Conservation (phyloP, 2,888 invertebrate species). For the Eristalis arbustorum region DNA sequence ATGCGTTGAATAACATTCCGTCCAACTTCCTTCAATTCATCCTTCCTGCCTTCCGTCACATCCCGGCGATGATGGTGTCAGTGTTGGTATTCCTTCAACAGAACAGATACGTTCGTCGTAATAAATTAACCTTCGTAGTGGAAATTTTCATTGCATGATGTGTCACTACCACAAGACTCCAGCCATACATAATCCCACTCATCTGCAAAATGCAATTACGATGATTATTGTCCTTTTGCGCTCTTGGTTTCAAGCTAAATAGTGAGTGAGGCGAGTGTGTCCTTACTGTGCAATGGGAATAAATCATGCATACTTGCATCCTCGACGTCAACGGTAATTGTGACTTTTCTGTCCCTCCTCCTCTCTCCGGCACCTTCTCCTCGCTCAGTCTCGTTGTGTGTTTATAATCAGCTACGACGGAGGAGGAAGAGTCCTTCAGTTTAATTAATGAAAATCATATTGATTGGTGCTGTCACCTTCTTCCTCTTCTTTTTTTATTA, state of each 20-base stretch:
- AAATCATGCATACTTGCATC: conserved; percentile 32
- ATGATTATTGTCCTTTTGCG: conserved; percentile 57
- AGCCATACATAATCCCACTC: conserved; percentile 50
- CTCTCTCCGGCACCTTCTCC: neutral
- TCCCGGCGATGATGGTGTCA: neutral
- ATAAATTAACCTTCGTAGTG: conserved; percentile 47
- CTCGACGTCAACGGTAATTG: conserved; percentile 11
- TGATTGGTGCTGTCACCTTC: conserved; percentile 30
- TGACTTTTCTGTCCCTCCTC: conserved; percentile 12
- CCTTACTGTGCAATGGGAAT: conserved; percentile 24
- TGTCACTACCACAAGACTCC: conserved; percentile 54
- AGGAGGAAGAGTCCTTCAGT: conserved; percentile 33
- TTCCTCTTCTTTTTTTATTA: neutral
- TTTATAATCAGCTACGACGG: conserved; percentile 20
- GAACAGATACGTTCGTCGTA: conserved; percentile 34
- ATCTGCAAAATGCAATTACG: conserved; percentile 67
- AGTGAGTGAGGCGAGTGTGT: conserved; percentile 11
- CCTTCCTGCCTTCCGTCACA: neutral
- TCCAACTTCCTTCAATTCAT: conserved; percentile 1
- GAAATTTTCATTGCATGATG: conserved; percentile 51
- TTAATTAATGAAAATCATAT: conserved; percentile 46
- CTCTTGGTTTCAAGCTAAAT: conserved; percentile 14
- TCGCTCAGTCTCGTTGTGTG: neutral
- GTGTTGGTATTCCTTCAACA: neutral
- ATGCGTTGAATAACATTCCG: conserved; percentile 49